Evolutionary conservation across 2,113 vertebrate species (phyloP).

Genomic region (Mystacornis crossleyi): DNA sequence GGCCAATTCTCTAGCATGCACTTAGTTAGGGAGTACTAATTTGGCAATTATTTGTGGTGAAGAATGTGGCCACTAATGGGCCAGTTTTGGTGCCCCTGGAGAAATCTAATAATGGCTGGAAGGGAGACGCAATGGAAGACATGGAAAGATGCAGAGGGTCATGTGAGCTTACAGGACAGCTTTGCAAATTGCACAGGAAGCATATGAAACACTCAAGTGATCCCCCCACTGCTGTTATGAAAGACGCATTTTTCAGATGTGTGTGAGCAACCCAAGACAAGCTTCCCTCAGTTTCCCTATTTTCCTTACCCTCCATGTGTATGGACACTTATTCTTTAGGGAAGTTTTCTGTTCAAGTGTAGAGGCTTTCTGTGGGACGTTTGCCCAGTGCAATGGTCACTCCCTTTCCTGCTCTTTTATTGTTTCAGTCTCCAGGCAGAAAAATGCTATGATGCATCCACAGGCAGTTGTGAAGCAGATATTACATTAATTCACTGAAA

Average conservation of each 20-base stretch:
- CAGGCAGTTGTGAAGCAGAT: background rate
- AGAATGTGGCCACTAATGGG: background rate
- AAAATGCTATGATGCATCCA: background rate
- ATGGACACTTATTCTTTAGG: background rate
- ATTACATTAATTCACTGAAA: background rate
- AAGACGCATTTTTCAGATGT: background rate
- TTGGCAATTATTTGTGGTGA: constrained; percentile 42
- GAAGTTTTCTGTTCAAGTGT: background rate
- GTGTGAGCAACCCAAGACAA: background rate
- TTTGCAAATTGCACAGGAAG: background rate
- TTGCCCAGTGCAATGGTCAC: background rate
- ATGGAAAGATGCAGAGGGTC: background rate
- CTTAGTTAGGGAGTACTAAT: constrained; percentile 50
- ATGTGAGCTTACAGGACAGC: background rate
- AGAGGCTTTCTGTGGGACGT: background rate
- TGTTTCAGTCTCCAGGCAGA: background rate
- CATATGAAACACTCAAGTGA: rapidly evolving
- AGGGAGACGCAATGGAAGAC: background rate
- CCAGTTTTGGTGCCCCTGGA: background rate
- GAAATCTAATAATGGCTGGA: background rate
- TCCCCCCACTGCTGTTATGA: background rate
- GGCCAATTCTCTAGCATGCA: background rate
- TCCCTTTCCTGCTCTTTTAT: background rate
- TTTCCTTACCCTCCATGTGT: background rate
- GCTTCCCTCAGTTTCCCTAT: background rate